phyloP scores from a whole-genome alignment of 1,140 invertebrate species.

The Trichomalopsis sarcophagae region DNA sequence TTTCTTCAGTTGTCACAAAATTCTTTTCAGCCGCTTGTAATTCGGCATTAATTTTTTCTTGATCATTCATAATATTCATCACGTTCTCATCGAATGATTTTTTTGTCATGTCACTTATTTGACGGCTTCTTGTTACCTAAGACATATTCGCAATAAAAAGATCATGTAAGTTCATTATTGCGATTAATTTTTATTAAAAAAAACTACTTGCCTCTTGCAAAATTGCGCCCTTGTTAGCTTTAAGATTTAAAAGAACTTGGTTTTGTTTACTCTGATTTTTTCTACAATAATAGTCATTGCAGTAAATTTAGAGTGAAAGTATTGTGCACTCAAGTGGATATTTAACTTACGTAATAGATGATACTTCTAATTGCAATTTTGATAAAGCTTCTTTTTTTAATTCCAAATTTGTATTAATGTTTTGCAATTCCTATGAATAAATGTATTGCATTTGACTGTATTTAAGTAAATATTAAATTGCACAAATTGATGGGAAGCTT shows the following conservation, averaged over 20 bases:
- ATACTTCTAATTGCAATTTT: constrained; percentile 15
- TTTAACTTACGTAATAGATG: constrained; percentile 11
- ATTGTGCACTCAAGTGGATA: neutral
- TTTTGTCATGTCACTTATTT: constrained; percentile 24
- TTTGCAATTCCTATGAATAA: constrained; percentile 20
- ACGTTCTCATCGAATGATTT: constrained; percentile 12
- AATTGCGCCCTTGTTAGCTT: neutral
- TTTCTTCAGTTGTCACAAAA: constrained; percentile 23
- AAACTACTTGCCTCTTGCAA: constrained; percentile 18
- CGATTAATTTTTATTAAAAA: neutral
- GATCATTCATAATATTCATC: neutral
- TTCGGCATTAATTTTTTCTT: constrained; percentile 24
- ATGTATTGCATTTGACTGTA: neutral
- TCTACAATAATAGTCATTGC: constrained; percentile 21
- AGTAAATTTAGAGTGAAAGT: neutral
- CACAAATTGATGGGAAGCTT: neutral
- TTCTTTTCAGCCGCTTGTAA: constrained; percentile 15
- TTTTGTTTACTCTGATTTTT: neutral
- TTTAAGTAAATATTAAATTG: constrained; percentile 1
- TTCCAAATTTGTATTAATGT: neutral
- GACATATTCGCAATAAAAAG: neutral
- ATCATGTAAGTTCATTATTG: neutral
- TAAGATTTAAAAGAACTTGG: neutral
- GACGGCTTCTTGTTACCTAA: constrained; percentile 12
- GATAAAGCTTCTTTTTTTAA: neutral